Conservation (phyloP, 1,140 invertebrate species). For the Mamestra configurata region DNA sequence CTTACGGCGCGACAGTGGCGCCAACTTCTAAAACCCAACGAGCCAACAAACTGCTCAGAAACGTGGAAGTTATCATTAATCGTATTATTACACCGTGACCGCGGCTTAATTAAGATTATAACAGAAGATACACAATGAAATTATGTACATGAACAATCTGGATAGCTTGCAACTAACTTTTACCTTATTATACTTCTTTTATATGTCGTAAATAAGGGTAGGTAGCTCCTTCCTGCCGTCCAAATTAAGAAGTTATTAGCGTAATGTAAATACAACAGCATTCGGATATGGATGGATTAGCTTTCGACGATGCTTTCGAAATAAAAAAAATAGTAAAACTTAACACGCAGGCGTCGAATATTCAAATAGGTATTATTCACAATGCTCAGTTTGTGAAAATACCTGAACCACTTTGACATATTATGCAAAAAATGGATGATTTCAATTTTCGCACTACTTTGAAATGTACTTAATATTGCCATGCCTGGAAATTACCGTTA, state of each 20-base stretch:
- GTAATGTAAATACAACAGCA: background rate
- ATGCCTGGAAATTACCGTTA: too few relatives aligned
- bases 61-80: constrained; percentile 69
- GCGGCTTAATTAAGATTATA: constrained; percentile 74
- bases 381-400: too few relatives aligned
- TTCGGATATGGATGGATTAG: too few relatives aligned
- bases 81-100: constrained; percentile 73
- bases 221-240: background rate
- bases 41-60: constrained; percentile 70
- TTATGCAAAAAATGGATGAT: too few relatives aligned
- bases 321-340: too few relatives aligned
- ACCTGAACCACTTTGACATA: too few relatives aligned
- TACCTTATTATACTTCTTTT: constrained; percentile 28
- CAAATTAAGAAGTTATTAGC: background rate
- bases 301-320: too few relatives aligned
- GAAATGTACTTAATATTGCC: too few relatives aligned
- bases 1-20: constrained; percentile 55
- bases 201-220: constrained; percentile 13
- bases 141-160: constrained; percentile 45
- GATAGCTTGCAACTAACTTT: constrained; percentile 25
- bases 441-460: too few relatives aligned
- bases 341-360: too few relatives aligned
- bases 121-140: constrained; percentile 59
- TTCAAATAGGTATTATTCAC: too few relatives aligned
- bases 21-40: constrained; percentile 70